Evolutionary conservation across 2,797 vertebrate genomes (phyloP), one percentile per base, ranked within the genome.

Genomic region (Rhinichthys osculus): DNA sequence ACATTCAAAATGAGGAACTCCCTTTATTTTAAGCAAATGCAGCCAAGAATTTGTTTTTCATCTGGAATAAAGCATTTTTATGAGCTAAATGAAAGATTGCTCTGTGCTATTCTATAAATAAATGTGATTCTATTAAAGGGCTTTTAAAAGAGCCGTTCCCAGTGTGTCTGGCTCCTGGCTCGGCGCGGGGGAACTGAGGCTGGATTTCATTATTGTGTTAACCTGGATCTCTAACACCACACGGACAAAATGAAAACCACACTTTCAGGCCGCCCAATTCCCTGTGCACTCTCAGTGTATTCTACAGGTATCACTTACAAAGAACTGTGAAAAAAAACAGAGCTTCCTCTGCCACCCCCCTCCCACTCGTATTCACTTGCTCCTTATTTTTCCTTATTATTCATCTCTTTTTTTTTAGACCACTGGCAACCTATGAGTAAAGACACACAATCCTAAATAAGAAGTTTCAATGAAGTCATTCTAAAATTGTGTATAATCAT

Each of bases 171-270:
- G 92, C 92, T 93, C 90, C 64, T 82, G 86, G 90, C 89, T 91
- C 92, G 87, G 90, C 91, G 90, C 86, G 90, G 89, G 89, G 86
- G 23, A 38, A 78, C 74, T 44, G 33, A 89, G 89, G 91, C 91
- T 92, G 92, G 90, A 67, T 93, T 89, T 92, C 92, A 94, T 94
- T 94, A 93, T 94, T 93, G 82, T 92, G 91, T 93, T 94, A 94
- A 93, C 92, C 93, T 91, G 92, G 91, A 94, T 93, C 90, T 90
- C 89, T 91, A 90, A 33, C 91, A 91, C 90, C 85, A 67, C 90
- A 86, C 84, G 52, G 74, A 90, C 73, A 89, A 93, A 94, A 94
- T 93, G 92, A 92, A 93, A 94, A 91, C 83, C 92, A 90, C 92
- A 87, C 92, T 92, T 90, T 88, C 90, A 89, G 89, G 91, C 82